Conservation (phyloP, 2,888 invertebrate species). For the Xestoiulus laeticollis region DNA sequence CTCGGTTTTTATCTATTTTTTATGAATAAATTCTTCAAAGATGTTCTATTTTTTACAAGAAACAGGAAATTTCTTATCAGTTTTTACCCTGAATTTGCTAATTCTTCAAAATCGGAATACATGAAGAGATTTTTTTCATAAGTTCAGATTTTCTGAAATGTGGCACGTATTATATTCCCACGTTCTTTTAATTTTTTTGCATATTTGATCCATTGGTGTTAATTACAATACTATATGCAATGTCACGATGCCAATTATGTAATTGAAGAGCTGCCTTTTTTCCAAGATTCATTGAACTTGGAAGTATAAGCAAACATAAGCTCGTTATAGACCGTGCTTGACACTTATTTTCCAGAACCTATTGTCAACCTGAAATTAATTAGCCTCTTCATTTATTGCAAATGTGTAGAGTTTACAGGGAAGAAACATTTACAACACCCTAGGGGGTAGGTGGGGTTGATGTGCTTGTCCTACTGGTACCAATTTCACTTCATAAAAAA, state of each 20-base stretch:
- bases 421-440: background rate
- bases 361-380: background rate
- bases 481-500: background rate
- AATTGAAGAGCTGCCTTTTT: background rate
- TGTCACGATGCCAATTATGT: background rate
- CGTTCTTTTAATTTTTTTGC: background rate
- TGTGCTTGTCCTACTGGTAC: conserved; percentile 20
- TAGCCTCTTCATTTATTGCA: background rate
- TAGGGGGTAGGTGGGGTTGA: conserved; percentile 3
- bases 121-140: too few species aligned
- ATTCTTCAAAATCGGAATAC: too few species aligned
- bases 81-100: too few species aligned
- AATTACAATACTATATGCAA: background rate
- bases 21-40: too few species aligned
- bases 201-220: background rate
- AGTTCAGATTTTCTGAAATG: too few species aligned
- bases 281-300: conserved; percentile 16
- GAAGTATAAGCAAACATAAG: background rate
- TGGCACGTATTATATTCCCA: background rate
- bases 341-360: background rate
- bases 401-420: background rate
- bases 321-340: background rate
- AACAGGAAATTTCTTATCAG: too few species aligned
- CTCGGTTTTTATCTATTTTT: too few species aligned
- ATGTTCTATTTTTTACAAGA: too few species aligned